Evolutionary conservation across 2,888 invertebrate species (phyloP), one percentile per base, ranked within the genome.

Genomic region (Eupithecia centaureata): DNA sequence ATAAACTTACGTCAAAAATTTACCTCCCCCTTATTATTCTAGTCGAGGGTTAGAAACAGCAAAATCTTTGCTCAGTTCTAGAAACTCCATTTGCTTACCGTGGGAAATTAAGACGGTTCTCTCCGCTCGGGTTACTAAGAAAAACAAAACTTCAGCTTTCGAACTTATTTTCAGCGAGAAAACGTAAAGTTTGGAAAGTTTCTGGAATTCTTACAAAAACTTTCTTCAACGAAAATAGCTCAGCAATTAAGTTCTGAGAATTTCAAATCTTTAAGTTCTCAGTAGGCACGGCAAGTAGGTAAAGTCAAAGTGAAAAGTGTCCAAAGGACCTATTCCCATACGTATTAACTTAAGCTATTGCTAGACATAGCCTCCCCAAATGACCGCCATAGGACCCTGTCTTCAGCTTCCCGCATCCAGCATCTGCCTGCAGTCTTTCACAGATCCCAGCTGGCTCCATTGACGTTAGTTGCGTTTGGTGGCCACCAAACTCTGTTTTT

Each of bases 31-130:
- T 5, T 27, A 1, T 25, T 52, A 27, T 27, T 52, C 15, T 27
- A 27, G 15, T 27, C 15, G 7, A 30, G n/a, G 54, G 27, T 56
- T 47, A 1, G 30, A 52, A 52, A 56, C 28, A 56, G 27, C 10
- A 62, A 70, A 67, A 60, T 66, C 64, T 57, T 42, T 60, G 58
- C 60, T 67, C 59, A 68, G 56, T 67, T 73, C 32, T 54, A 52
- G 33, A 59, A 32, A 57, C 64, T 58, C 25, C 64, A 68, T 71
- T 71, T 71, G 68, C 66, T 60, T 27, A 59, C 57, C 65, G 66
- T 68, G 51, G 38, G 68, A 73, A 71, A 71, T 68, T 58, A 70
- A 65, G 68, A 59, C 65, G 52, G 58, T 15, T 56, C 27, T 27
- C 27, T 52, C n/a, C 33, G 65, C 69, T 65, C 58, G 47, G 47